Conservation (phyloP, 2,113 vertebrate species). For the Triplophysa tibetana region DNA sequence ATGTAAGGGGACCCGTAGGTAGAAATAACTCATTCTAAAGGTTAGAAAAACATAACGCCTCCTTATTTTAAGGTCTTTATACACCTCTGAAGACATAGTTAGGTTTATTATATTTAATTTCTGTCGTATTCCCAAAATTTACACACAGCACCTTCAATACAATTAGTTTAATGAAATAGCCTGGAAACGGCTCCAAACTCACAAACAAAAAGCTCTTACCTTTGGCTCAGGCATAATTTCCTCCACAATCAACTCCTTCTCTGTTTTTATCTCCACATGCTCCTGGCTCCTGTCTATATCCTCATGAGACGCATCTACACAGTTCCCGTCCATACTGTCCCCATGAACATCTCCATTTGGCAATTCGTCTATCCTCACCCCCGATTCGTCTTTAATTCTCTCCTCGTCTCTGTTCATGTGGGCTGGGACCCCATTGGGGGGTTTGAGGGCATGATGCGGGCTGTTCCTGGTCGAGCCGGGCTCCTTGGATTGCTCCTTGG, state of each 20-base stretch:
- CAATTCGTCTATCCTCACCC: constrained; percentile 54
- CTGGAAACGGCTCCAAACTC: not conserved
- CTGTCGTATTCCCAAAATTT: too few species aligned
- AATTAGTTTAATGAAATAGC: too few species aligned
- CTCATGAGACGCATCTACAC: constrained; percentile 43
- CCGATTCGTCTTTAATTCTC: not conserved
- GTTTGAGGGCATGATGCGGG: constrained; percentile 59
- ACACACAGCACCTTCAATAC: too few species aligned
- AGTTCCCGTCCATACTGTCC: constrained; percentile 38
- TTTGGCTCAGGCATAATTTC: constrained; percentile 51
- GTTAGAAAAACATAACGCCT: too few species aligned
- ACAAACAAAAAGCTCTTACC: constrained; percentile 50
- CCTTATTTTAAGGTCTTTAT: too few species aligned
- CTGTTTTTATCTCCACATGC: not conserved
- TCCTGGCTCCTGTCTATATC: constrained; percentile 18
- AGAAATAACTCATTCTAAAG: too few species aligned
- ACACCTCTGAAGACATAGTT: too few species aligned
- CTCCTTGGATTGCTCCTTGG: constrained; percentile 34
- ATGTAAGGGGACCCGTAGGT: too few species aligned
- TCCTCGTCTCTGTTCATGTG: constrained; percentile 64
- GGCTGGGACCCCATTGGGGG: constrained; percentile 66
- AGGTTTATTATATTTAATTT: too few species aligned
- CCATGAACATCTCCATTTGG: constrained; percentile 69
- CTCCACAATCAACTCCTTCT: not conserved
- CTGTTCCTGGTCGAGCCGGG: not conserved